Conservation (phyloP, 2,797 vertebrate genomes). For the Crax fasciolata region DNA sequence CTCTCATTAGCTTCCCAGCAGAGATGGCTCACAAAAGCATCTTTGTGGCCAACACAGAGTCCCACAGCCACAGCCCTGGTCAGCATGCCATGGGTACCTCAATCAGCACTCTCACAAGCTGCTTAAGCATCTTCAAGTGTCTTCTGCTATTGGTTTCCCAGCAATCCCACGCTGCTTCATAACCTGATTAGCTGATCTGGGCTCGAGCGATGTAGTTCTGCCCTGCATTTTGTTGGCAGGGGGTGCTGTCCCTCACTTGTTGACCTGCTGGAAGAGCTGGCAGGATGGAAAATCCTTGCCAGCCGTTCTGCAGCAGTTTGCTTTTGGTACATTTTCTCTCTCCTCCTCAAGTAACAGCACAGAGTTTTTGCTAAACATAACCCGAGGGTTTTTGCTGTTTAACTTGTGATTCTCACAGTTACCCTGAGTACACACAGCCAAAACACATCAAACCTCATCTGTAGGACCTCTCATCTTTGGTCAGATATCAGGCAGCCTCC, state of each 20-base stretch:
- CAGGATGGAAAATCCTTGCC: not conserved
- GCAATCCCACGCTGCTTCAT: not conserved
- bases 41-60: slow-evolving; percentile 58
- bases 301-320: not conserved
- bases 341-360: not conserved
- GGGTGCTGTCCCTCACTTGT: not conserved
- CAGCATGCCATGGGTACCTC: not conserved
- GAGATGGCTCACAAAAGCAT: slow-evolving; percentile 71
- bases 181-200: not conserved
- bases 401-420: not conserved
- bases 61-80: not conserved
- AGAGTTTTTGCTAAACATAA: not conserved
- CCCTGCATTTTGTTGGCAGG: not conserved
- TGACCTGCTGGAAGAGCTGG: not conserved
- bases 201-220: not conserved
- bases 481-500: not conserved
- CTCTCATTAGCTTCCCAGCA: slow-evolving; percentile 39
- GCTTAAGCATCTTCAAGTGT: not conserved
- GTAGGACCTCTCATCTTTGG: not conserved
- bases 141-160: not conserved
- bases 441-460: not conserved
- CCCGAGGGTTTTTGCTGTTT: not conserved
- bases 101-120: not conserved
- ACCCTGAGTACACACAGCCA: fast-evolving
- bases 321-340: not conserved